phyloP scores from a whole-genome alignment of 1,140 invertebrate species.

The Solenopsis invicta region DNA sequence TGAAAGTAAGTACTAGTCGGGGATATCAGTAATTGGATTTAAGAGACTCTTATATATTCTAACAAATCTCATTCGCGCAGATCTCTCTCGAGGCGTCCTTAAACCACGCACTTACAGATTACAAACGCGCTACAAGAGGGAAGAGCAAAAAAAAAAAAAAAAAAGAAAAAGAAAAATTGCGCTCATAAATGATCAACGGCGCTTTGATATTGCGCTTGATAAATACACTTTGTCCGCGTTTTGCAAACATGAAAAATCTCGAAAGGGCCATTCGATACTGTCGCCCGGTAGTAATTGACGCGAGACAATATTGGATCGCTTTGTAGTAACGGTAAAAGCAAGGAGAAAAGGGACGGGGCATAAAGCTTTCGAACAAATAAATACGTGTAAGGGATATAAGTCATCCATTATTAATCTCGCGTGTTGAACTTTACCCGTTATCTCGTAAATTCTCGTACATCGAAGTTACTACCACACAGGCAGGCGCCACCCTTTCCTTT shows the following conservation, averaged over 20 bases:
- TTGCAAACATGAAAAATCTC: background rate
- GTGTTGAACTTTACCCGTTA: constrained; percentile 45
- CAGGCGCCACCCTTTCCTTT: constrained; percentile 13
- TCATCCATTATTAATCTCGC: constrained; percentile 54
- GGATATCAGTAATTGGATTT: constrained; percentile 58
- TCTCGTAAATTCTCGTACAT: constrained; percentile 53
- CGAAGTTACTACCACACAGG: constrained; percentile 27
- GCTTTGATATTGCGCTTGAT: background rate
- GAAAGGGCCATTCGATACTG: background rate
- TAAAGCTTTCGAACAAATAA: constrained; percentile 32
- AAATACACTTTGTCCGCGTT: background rate
- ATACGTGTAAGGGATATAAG: constrained; percentile 42
- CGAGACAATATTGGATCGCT: background rate
- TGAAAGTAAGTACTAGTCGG: constrained; percentile 61
- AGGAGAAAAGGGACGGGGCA: background rate
- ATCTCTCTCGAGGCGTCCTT: constrained; percentile 3
- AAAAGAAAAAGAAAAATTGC: no score
- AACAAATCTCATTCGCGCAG: constrained; percentile 38
- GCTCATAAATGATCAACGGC: background rate
- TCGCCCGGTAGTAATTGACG: background rate
- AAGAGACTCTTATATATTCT: constrained; percentile 33
- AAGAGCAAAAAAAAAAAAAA: background rate
- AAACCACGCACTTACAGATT: background rate
- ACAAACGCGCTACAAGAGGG: background rate
- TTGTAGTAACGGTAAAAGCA: constrained; percentile 1